Percentiles rank a stretch among this genome's conserved stretches.
phyloP scores from a whole-genome alignment of 2,797 vertebrate species.

The Pseudochaenichthys georgianus region DNA sequence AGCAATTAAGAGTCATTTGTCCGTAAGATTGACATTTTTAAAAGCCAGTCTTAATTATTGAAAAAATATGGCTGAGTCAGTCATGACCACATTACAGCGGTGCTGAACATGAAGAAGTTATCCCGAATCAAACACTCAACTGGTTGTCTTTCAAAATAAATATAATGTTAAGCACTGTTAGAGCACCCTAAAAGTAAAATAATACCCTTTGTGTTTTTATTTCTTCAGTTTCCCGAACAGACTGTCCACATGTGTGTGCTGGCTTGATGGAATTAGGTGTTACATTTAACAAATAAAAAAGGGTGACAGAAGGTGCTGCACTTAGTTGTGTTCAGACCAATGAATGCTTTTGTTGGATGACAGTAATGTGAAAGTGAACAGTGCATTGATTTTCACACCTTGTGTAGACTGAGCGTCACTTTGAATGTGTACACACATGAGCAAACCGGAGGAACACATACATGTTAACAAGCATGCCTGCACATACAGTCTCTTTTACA shows the following conservation, averaged over 20 bases:
- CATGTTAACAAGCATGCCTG: constrained; percentile 22
- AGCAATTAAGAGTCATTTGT: constrained; percentile 88
- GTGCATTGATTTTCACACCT: constrained; percentile 70
- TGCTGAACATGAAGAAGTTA: constrained; percentile 43
- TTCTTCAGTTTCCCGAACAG: constrained; percentile 32
- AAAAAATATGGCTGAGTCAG: constrained; percentile 71
- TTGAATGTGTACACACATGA: constrained; percentile 58
- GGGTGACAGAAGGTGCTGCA: constrained; percentile 35
- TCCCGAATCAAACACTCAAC: constrained; percentile 38
- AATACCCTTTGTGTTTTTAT: constrained; percentile 40
- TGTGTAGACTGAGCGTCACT: constrained; percentile 28
- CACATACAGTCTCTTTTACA: constrained; percentile 18
- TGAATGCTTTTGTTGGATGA: constrained; percentile 41
- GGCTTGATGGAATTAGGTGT: constrained; percentile 46
- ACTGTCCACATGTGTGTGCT: constrained; percentile 24
- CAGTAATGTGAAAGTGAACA: constrained; percentile 42
- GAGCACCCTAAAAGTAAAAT: constrained; percentile 25
- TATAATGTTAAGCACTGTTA: constrained; percentile 21
- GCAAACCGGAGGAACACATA: constrained; percentile 30
- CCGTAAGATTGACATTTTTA: constrained; percentile 85
- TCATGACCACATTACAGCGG: constrained; percentile 54
- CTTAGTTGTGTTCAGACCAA: constrained; percentile 28
- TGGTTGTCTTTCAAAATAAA: constrained; percentile 15
- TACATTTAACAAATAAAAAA: constrained; percentile 17
- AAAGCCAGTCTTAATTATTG: constrained; percentile 79